Evolutionary conservation across 2,113 vertebrate genomes (phyloP).

Genomic region (Phyllostomus hastatus): DNA sequence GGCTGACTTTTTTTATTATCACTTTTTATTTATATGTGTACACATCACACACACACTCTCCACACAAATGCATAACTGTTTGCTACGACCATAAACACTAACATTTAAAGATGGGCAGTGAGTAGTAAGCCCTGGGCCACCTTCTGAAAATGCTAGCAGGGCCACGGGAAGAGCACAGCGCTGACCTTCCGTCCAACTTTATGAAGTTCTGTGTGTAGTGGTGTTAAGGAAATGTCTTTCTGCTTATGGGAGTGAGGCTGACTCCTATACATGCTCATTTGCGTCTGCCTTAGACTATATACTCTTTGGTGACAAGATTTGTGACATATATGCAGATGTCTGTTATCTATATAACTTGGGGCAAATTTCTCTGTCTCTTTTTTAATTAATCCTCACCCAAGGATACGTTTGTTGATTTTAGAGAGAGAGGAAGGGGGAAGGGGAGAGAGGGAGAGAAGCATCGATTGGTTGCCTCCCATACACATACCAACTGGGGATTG

Average conservation of each 20-base stretch:
- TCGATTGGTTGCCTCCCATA: too few relatives aligned
- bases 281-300: background rate
- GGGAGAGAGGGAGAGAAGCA: too few relatives aligned
- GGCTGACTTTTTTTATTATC: background rate
- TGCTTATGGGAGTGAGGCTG: background rate
- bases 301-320: background rate
- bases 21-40: background rate
- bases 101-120: background rate
- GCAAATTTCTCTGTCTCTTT: background rate
- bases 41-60: background rate
- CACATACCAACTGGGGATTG: too few relatives aligned
- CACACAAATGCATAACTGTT: background rate
- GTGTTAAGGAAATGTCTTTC: background rate
- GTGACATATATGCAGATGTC: background rate
- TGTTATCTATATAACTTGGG: background rate
- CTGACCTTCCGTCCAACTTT: background rate
- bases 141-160: background rate
- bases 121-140: background rate
- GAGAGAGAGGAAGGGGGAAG: too few relatives aligned
- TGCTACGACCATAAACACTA: background rate
- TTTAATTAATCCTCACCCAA: too few relatives aligned
- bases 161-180: background rate
- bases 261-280: background rate
- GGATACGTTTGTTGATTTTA: too few relatives aligned
- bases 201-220: background rate